Conservation (phyloP, 2,888 invertebrate genomes). For the Chelonus formosanus region DNA sequence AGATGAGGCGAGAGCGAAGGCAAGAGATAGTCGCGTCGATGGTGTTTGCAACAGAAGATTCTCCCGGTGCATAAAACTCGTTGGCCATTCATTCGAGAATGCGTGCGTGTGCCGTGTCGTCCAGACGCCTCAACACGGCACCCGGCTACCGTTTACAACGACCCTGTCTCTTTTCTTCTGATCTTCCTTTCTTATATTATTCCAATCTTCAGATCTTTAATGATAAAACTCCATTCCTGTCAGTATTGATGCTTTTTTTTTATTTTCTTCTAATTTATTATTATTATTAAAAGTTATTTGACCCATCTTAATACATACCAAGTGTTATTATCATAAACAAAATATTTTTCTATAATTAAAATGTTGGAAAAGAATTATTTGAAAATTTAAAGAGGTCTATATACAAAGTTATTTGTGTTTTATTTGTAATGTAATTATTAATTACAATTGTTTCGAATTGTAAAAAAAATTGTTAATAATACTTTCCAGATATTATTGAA, state of each 20-base stretch:
- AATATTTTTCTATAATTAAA: too few relatives aligned
- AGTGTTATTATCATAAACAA: too few relatives aligned
- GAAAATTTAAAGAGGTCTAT: too few relatives aligned
- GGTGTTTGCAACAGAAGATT: slow-evolving; percentile 26
- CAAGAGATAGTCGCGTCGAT: slow-evolving; percentile 27
- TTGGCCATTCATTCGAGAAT: slow-evolving; percentile 38
- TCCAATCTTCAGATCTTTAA: neutral
- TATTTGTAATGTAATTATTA: too few relatives aligned
- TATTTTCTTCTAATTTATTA: too few relatives aligned
- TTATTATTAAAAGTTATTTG: too few relatives aligned
- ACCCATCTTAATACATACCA: too few relatives aligned
- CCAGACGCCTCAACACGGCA: slow-evolving; percentile 46
- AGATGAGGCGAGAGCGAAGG: neutral
- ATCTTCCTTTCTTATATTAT: slow-evolving; percentile 1
- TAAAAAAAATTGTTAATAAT: too few relatives aligned
- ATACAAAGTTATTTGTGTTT: too few relatives aligned
- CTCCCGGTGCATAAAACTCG: slow-evolving; percentile 36
- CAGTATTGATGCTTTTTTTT: neutral
- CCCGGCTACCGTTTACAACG: slow-evolving; percentile 50
- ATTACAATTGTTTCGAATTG: too few relatives aligned
- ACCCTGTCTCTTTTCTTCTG: neutral
- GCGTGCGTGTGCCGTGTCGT: slow-evolving; percentile 53
- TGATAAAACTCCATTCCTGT: neutral
- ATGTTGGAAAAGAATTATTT: too few relatives aligned
- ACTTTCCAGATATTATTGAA: too few relatives aligned